A percentile compares a stretch with the other conserved stretches of the same genome.
Evolutionary conservation across 2,888 invertebrate species (phyloP).

Genomic region (Drosophila nigricruria): DNA sequence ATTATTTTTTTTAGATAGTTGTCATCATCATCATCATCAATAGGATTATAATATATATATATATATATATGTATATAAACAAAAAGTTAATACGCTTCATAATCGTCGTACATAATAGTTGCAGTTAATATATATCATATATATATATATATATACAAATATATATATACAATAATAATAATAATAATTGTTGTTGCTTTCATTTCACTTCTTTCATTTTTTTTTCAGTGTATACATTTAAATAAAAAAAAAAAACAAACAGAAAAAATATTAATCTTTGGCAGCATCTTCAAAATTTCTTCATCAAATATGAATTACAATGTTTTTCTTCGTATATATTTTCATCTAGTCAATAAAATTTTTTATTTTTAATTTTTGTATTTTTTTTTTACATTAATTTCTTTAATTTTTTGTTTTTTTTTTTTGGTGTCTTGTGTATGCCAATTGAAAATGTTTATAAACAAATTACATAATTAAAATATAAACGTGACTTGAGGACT

Average conservation of each 20-base stretch:
- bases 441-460: conserved; percentile 37
- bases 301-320: conserved; percentile 33
- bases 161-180: conserved; percentile 28
- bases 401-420: background rate
- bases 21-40: conserved; percentile 30
- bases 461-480: conserved; percentile 37
- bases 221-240: conserved; percentile 25
- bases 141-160: conserved; percentile 20
- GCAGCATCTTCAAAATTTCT: conserved; percentile 72
- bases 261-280: conserved; percentile 57
- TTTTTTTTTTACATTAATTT: conserved; percentile 11
- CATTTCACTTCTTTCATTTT: conserved; percentile 13
- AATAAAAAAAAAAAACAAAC: conserved; percentile 41
- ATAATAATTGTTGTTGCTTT: conserved; percentile 46
- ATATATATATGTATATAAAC: conserved; percentile 25
- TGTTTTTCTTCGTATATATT: conserved; percentile 10
- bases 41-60: conserved; percentile 29
- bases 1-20: conserved; percentile 27
- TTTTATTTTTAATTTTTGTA: background rate
- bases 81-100: conserved; percentile 53
- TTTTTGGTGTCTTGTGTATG: conserved; percentile 47
- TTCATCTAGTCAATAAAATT: conserved; percentile 1
- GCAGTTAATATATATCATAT: conserved; percentile 37
- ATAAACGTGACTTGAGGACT: conserved; percentile 50
- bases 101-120: conserved; percentile 40